Evolutionary conservation across 2,888 invertebrate species (phyloP), one percentile per base, ranked within the genome.

Genomic region (Stictocephala bisonia): DNA sequence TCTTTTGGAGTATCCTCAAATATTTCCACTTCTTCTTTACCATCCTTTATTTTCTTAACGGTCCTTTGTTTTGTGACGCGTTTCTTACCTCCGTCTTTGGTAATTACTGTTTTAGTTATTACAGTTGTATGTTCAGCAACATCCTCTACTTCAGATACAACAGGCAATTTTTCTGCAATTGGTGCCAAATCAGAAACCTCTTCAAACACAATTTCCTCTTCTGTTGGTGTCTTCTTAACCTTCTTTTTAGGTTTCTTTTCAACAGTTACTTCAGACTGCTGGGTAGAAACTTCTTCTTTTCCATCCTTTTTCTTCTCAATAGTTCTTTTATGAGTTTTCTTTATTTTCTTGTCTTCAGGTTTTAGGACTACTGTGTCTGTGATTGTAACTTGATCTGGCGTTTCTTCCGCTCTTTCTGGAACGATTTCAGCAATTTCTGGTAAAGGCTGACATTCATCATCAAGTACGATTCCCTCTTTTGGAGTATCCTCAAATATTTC

Each of bases 111-210:
- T 18, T 24, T 24, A 6, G 82, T 83, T 40, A 24, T 35, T n/a
- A 58, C 22, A 22, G 29, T 53, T 35, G 41, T 29, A 41, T 50
- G 31, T 51, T 64, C 66, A 1, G 66, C 44, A 26, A 83, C 77
- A 74, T 83, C 82, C 74, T 83, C 81, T 1, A 64, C 44, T 76
- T 84, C 82, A 50, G 84, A 80, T 76, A 87, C 84, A 75, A 84
- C 84, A 69, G 84, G 81, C 79, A 85, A 79, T 77, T 86, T 82
- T 82, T 84, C 78, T 79, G 83, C 84, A 15, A 48, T 41, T 40
- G 68, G 48, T 41, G 60, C 22, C 13, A 60, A 7, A n/a, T 75
- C 71, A 11, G 53, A 24, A 4, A 51, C 31, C 31, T 72, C 72
- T 35, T 69, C 35, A 53, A 53, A 35, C 7, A 40, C 11, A 1